phyloP scores from a whole-genome alignment of 1,140 invertebrate genomes.

The Pteromalus puparum region DNA sequence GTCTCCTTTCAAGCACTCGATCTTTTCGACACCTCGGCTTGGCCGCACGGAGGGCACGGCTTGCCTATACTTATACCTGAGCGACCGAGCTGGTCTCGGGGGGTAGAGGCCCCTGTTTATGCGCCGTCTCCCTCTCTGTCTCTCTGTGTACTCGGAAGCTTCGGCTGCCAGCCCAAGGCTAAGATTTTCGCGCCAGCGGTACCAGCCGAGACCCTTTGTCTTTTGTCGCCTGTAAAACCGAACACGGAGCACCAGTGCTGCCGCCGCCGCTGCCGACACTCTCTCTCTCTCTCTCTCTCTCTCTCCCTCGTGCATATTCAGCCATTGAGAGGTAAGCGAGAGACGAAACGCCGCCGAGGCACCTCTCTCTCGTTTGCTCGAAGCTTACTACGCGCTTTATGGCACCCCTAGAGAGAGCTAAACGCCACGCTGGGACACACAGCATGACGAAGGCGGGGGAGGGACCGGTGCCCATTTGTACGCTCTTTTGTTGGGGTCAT shows the following conservation, averaged over 20 bases:
- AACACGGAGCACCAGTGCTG: background rate
- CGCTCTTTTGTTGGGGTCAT: constrained; percentile 33
- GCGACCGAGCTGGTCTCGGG: background rate
- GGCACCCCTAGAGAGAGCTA: background rate
- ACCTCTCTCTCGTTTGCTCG: too few relatives aligned
- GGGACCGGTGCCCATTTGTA: constrained; percentile 4
- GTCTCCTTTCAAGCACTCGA: constrained; percentile 52
- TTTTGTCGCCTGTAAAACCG: constrained; percentile 12
- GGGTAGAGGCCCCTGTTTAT: background rate
- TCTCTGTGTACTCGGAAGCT: background rate
- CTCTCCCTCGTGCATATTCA: background rate
- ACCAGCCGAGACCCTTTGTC: constrained; percentile 53
- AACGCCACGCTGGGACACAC: constrained; percentile 24
- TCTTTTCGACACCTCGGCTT: constrained; percentile 59
- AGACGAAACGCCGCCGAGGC: background rate
- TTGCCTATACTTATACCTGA: background rate
- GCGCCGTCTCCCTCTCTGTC: background rate
- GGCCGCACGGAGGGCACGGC: constrained; percentile 46
- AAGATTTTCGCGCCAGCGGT: constrained; percentile 36
- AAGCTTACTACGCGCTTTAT: too few relatives aligned
- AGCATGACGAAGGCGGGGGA: background rate
- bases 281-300: background rate
- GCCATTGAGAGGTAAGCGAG: background rate
- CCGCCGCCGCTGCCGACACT: background rate
- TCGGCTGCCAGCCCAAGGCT: background rate